Conservation (phyloP, 1,140 invertebrate genomes). For the Thaumetopoea pityocampa region DNA sequence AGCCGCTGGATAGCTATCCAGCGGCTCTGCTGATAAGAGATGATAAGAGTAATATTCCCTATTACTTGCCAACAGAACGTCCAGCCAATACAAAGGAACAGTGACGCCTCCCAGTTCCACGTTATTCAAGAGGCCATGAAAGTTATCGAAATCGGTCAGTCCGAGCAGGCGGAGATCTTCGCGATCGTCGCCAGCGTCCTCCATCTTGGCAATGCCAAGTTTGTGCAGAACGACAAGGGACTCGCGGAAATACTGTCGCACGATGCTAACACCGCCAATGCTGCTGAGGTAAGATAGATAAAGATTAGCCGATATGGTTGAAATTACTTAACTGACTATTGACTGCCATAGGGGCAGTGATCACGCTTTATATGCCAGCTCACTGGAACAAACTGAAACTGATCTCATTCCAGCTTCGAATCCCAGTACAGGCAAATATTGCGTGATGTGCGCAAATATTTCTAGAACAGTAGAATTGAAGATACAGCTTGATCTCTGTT, state of each 20-base stretch:
- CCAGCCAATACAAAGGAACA: slow-evolving; percentile 65
- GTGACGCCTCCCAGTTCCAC: slow-evolving; percentile 81
- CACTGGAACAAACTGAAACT: too few species aligned
- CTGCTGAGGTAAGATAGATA: slow-evolving; percentile 76
- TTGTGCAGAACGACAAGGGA: slow-evolving; percentile 81
- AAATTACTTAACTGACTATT: too few species aligned
- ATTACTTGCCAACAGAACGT: slow-evolving; percentile 47
- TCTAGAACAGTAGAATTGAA: too few species aligned
- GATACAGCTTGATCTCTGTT: too few species aligned
- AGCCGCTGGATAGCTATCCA: too few species aligned
- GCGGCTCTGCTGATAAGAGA: too few species aligned
- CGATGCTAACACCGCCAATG: slow-evolving; percentile 74
- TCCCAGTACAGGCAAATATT: too few species aligned
- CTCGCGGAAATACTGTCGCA: slow-evolving; percentile 79
- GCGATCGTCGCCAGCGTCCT: slow-evolving; percentile 86
- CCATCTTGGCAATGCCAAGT: slow-evolving; percentile 87
- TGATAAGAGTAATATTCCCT: slow-evolving; percentile 1
- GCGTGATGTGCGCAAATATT: too few species aligned
- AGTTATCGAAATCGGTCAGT: slow-evolving; percentile 80
- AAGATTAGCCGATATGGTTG: too few species aligned
- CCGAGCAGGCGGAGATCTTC: slow-evolving; percentile 86
- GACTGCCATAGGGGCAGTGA: too few species aligned
- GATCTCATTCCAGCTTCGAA: too few species aligned
- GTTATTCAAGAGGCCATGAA: slow-evolving; percentile 81
- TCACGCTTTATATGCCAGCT: too few species aligned